Conservation (phyloP, 2,797 vertebrate species). For the Eulemur mongoz region DNA sequence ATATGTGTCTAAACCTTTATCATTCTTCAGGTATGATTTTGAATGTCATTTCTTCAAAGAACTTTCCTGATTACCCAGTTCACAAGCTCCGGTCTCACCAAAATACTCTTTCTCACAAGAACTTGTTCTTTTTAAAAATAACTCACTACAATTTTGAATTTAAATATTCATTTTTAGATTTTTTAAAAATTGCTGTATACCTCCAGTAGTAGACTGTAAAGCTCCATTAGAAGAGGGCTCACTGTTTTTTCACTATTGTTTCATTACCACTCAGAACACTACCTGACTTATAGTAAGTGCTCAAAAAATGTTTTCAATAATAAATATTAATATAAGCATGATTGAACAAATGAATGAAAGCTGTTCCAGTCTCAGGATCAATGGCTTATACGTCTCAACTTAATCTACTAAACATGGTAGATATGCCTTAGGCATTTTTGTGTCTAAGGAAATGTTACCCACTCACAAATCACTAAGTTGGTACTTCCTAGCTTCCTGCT, state of each 20-base stretch:
- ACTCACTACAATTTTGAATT: neutral
- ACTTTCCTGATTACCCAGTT: neutral
- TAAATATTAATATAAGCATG: neutral
- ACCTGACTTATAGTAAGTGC: neutral
- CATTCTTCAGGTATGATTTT: neutral
- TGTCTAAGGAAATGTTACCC: neutral
- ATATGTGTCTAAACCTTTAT: neutral
- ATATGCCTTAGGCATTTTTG: neutral
- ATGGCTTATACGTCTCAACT: neutral
- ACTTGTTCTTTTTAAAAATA: neutral
- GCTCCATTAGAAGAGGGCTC: neutral
- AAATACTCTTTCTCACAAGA: neutral
- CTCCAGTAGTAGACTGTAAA: neutral
- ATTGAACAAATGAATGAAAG: neutral
- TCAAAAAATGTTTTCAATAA: slow-evolving; percentile 6
- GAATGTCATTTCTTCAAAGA: neutral
- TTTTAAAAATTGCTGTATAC: neutral
- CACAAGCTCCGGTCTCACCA: neutral
- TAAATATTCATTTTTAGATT: neutral
- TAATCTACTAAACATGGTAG: neutral
- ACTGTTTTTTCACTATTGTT: neutral
- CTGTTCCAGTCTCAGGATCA: neutral
- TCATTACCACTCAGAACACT: neutral
- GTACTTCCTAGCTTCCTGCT: neutral
- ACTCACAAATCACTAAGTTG: neutral